Percentiles rank a stretch among this genome's conserved stretches.
Evolutionary conservation across 2,888 invertebrate species (phyloP).

Genomic region (Netelia fuscicornis): DNA sequence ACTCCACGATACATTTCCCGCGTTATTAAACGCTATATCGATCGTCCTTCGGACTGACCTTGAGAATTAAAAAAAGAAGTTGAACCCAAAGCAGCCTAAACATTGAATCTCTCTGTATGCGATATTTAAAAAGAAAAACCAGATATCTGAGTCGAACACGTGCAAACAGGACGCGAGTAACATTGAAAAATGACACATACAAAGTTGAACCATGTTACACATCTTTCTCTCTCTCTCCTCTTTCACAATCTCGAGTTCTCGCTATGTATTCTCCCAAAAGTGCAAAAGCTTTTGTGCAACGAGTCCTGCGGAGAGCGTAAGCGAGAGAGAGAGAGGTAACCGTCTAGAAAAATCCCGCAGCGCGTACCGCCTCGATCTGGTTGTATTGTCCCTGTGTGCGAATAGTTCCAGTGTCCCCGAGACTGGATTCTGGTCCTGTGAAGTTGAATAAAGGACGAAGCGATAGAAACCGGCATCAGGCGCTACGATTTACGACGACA

Average conservation of each 20-base stretch:
- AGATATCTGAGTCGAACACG: neutral
- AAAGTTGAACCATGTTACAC: constrained; percentile 5
- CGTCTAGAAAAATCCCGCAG: neutral
- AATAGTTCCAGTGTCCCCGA: constrained; percentile 31
- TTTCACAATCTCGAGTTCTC: constrained; percentile 12
- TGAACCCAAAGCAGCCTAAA: neutral
- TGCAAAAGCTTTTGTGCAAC: constrained; percentile 26
- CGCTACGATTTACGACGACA: constrained; percentile 72
- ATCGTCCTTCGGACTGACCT: neutral
- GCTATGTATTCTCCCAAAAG: constrained; percentile 25
- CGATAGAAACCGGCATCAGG: constrained; percentile 58
- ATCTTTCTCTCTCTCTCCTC: neutral
- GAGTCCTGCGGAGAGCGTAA: constrained; percentile 29
- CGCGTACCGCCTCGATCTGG: constrained; percentile 7
- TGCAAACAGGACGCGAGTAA: neutral
- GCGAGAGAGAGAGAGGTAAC: neutral
- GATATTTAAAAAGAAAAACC: neutral
- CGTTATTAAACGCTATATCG: too few relatives aligned
- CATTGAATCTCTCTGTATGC: neutral
- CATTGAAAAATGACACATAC: neutral
- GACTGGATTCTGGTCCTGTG: constrained; percentile 34
- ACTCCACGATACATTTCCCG: too few relatives aligned
- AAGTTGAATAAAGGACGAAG: constrained; percentile 38
- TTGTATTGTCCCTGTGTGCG: neutral
- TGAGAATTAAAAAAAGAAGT: neutral